Evolutionary conservation across 2,113 vertebrate species (phyloP), one percentile per base, ranked within the genome.

Genomic region (Oncorhynchus tshawytscha): DNA sequence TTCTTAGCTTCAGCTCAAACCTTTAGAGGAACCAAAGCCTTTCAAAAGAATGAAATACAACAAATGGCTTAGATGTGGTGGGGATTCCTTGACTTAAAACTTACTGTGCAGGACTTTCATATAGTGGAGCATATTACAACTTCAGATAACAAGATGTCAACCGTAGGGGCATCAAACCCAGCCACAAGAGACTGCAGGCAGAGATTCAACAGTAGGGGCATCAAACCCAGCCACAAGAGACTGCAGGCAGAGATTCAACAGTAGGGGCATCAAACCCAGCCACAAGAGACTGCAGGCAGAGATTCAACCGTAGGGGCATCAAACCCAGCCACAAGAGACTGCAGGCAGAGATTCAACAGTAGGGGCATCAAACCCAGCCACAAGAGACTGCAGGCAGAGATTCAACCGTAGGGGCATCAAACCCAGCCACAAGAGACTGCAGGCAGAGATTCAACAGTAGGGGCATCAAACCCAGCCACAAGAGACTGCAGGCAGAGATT

Each of bases 171-270:
- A 11, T 85, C 79, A 84, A 67, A 71, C 72, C 74, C 71, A 67
- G 57, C 76, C 82, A 71, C 83, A 76, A 74, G 70, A 73, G 76
- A 72, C 79, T 22, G 11, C 64, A 66, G 25, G 59, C 12, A 13
- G 79, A 81, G 86, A 73, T 72, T 75, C 69, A 62, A n/a, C n/a
- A n/a, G n/a, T n/a, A 9, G 39, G 9, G 39, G 39, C 39, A 11
- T 85, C 79, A 84, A 67, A 71, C 72, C 74, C 71, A 67, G 57
- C 76, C 82, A 71, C 83, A 76, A 74, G 70, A 73, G 76, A 72
- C 79, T 22, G 11, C 64, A 66, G 25, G 59, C 12, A 13, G 79
- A 81, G 86, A 73, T 72, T 75, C 69, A 62, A n/a, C n/a, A n/a
- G n/a, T n/a, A 9, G 39, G 9, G 39, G 39, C 39, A 11, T 85